Conservation (phyloP, 2,797 vertebrate species). For the Tachyglossus aculeatus region DNA sequence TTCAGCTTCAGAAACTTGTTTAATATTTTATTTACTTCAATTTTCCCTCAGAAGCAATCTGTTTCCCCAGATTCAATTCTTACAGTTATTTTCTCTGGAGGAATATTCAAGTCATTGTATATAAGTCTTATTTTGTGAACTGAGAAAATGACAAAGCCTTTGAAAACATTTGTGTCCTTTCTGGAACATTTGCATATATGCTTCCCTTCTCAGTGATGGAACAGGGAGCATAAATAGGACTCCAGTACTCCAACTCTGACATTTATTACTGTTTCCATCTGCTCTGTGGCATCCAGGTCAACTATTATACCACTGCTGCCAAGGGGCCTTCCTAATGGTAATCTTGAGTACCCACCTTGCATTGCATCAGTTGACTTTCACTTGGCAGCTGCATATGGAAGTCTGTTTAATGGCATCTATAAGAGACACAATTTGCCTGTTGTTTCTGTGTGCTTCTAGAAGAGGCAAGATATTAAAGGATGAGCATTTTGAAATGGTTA, state of each 20-base stretch:
- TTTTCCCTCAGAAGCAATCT: not conserved
- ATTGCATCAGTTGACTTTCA: not conserved
- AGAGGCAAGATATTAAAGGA: not conserved
- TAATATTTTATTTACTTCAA: not conserved
- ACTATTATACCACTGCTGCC: not conserved
- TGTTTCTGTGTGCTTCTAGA: conserved; percentile 24
- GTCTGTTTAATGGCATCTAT: not conserved
- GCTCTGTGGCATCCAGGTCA: conserved; percentile 6
- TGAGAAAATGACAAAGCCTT: not conserved
- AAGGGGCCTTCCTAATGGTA: not conserved
- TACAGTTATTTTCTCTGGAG: not conserved
- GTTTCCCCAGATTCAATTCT: not conserved
- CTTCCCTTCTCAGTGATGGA: not conserved
- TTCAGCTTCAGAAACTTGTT: not conserved
- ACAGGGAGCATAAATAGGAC: not conserved
- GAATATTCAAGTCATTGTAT: not conserved
- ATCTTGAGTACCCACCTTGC: not conserved
- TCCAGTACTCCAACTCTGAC: not conserved
- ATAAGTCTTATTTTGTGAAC: not conserved
- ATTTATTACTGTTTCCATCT: not conserved
- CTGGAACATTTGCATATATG: not conserved
- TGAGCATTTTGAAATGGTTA: not conserved
- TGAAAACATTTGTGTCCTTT: not conserved
- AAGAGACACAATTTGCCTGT: not conserved
- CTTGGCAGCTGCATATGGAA: not conserved